These are phyloP conservation scores for Luscinia luscinia DNA, from an alignment of 2,797 vertebrate species.

Conservation along the genomic window DNA sequence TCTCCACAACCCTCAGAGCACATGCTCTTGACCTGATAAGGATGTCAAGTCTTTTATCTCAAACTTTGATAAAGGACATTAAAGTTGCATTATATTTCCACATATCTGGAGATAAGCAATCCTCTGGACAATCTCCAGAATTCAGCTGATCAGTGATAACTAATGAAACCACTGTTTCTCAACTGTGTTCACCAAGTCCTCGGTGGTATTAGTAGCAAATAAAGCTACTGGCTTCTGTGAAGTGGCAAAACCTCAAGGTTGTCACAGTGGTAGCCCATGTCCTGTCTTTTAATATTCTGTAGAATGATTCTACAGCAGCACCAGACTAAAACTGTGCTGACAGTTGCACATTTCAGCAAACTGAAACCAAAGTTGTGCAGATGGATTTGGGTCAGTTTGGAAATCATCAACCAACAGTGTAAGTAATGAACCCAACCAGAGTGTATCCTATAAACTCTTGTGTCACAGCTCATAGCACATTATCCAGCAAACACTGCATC, in stretches of 20 bases:
- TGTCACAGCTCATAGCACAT: not conserved
- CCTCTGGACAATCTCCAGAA: not conserved
- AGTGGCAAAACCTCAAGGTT: not conserved
- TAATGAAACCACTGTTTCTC: not conserved
- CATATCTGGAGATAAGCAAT: not conserved
- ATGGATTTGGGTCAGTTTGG: not conserved
- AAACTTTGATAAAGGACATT: not conserved
- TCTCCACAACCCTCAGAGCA: not conserved
- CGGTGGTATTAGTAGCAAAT: not conserved
- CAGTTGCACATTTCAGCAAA: not conserved
- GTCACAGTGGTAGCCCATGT: not conserved
- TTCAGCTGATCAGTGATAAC: conserved; percentile 14
- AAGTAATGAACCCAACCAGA: not conserved
- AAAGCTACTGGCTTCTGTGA: not conserved
- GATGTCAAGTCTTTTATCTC: not conserved
- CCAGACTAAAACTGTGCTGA: not conserved
- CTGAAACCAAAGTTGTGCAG: not conserved
- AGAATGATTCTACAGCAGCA: not conserved
- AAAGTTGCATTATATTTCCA: conserved; percentile 18
- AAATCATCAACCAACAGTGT: not conserved
- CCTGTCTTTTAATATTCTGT: not conserved
- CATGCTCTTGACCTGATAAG: not conserved
- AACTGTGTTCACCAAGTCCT: not conserved
- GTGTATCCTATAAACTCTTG: not conserved
- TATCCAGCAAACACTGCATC: not conserved